These are phyloP conservation scores for Danio kyathit DNA, from an alignment of 2,797 vertebrate genomes.

Conservation along the genomic window DNA sequence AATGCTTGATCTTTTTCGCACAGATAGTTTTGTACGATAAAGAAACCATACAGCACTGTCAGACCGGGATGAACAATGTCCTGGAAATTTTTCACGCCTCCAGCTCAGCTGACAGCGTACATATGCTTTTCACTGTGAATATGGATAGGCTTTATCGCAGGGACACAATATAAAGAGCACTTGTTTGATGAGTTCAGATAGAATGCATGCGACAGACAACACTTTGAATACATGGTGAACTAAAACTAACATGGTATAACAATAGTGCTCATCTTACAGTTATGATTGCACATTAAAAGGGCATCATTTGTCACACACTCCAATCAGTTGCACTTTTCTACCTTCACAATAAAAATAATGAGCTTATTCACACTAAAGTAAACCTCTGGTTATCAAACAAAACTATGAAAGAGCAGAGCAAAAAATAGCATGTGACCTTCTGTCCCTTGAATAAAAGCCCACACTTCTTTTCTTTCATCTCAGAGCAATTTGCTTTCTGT, in stretches of 20 bases:
- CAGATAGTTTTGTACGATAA: conserved; percentile 2
- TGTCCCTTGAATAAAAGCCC: conserved; percentile 47
- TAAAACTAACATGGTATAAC: not conserved
- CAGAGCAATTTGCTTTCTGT: conserved; percentile 60
- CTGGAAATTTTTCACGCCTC: not conserved
- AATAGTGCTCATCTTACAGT: not conserved
- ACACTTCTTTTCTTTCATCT: conserved; percentile 50
- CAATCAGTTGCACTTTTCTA: not conserved
- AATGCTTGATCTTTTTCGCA: not conserved
- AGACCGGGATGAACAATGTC: not conserved
- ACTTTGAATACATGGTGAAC: not conserved
- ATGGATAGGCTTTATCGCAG: not conserved
- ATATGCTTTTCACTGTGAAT: conserved; percentile 3
- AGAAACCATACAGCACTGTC: not conserved
- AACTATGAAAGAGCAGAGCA: conserved; percentile 46
- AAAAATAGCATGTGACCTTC: conserved; percentile 38
- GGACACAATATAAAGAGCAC: not conserved
- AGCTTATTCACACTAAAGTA: conserved; percentile 14
- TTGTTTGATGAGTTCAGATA: not conserved
- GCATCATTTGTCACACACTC: not conserved
- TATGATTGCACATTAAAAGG: not conserved
- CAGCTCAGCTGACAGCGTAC: not conserved
- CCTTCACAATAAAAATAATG: conserved; percentile 13
- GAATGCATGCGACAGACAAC: not conserved
- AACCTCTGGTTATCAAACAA: conserved; percentile 3